phyloP scores from a whole-genome alignment of 1,140 invertebrate species.

The Macrostomum lignano region DNA sequence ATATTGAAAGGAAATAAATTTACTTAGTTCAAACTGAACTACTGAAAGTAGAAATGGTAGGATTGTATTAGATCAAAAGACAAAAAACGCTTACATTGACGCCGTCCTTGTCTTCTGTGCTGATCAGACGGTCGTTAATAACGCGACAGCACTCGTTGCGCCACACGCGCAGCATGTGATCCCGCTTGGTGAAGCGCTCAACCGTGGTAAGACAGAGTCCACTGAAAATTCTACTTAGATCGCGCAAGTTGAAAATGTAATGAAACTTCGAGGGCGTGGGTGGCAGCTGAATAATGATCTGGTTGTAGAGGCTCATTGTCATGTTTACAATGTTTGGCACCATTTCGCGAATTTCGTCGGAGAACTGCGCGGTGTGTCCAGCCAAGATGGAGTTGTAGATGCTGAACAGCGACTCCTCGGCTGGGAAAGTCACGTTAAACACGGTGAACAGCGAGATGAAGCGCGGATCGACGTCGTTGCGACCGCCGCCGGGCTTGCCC shows the following conservation, averaged over 20 bases:
- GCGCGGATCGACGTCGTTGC: constrained; percentile 57
- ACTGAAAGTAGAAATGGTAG: too few species aligned
- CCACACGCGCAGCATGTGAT: constrained; percentile 53
- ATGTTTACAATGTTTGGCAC: constrained; percentile 40
- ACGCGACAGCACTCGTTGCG: constrained; percentile 56
- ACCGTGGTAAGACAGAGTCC: constrained; percentile 46
- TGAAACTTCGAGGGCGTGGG: constrained; percentile 70
- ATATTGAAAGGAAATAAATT: neutral
- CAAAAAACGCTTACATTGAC: constrained; percentile 17
- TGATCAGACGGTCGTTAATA: constrained; percentile 54
- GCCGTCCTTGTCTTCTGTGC: constrained; percentile 30
- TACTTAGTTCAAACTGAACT: constrained; percentile 2
- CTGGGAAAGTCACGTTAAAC: constrained; percentile 52
- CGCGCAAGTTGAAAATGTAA: constrained; percentile 67
- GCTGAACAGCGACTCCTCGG: constrained; percentile 30
- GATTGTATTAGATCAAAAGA: too few species aligned
- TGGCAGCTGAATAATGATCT: constrained; percentile 43
- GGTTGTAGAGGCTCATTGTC: constrained; percentile 38
- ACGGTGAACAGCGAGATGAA: constrained; percentile 60
- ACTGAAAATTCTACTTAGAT: constrained; percentile 48
- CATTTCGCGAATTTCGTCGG: constrained; percentile 35
- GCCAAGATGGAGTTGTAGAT: constrained; percentile 42
- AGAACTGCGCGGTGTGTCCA: constrained; percentile 43
- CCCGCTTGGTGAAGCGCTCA: constrained; percentile 33
- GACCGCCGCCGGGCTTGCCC: constrained; percentile 48